Conservation (phyloP, 2,888 invertebrate species). For the Tryphoninae sp. region DNA sequence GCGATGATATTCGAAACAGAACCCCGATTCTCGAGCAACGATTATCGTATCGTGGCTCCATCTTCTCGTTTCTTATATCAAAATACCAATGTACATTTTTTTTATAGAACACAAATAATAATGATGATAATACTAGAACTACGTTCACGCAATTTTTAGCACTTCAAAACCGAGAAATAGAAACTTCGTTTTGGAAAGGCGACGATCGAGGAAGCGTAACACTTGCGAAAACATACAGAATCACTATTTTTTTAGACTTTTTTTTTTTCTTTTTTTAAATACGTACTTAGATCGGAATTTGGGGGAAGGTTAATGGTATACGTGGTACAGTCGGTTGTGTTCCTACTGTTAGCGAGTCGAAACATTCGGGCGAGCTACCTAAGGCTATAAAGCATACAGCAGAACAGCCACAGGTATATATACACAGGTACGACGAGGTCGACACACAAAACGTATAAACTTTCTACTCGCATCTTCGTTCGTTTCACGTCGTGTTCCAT, state of each 20-base stretch:
- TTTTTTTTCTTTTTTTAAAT: not conserved
- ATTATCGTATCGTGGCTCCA: constrained; percentile 39
- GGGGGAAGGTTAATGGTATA: no score
- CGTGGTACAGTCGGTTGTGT: not conserved
- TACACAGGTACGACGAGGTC: not conserved
- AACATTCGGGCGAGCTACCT: not conserved
- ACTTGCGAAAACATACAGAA: not conserved
- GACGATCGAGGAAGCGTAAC: not conserved
- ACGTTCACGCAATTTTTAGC: not conserved
- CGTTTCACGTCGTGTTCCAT: not conserved
- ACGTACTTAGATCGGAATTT: no score
- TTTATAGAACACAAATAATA: no score
- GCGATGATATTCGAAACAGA: constrained; percentile 40
- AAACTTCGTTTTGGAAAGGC: not conserved
- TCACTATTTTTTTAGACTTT: not conserved
- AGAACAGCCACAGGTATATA: not conserved
- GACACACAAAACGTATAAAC: constrained; percentile 16
- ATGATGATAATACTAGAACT: no score
- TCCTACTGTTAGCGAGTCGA: not conserved
- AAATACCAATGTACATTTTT: not conserved
- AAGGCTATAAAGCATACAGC: not conserved
- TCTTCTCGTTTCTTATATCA: not conserved
- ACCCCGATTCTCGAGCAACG: constrained; percentile 20
- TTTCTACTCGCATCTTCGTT: constrained; percentile 18
- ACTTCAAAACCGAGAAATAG: not conserved